These are phyloP conservation scores for Diaphora mendica DNA, from an alignment of 2,888 invertebrate species.

Conservation along the genomic window DNA sequence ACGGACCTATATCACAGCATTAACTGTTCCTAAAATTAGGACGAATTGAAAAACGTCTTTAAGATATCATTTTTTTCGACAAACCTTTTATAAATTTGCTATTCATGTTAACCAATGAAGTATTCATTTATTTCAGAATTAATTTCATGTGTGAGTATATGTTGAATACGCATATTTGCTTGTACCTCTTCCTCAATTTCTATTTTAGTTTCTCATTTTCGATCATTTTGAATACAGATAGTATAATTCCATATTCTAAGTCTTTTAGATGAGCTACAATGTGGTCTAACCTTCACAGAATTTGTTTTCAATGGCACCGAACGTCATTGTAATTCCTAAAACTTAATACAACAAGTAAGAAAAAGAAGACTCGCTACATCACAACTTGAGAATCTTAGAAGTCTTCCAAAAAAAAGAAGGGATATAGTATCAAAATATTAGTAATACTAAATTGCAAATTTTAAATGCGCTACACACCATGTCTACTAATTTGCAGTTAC, in stretches of 20 bases:
- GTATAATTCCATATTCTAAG: background rate
- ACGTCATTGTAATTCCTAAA: background rate
- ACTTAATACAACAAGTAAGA: background rate
- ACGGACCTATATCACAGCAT: conserved; percentile 13
- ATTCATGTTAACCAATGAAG: background rate
- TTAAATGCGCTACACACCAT: background rate
- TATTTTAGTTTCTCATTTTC: background rate
- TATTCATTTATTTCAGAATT: background rate
- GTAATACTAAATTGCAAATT: background rate
- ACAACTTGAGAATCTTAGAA: background rate
- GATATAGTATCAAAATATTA: background rate
- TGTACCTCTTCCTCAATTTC: background rate
- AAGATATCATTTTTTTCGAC: background rate
- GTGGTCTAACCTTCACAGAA: fast-evolving
- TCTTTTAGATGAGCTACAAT: background rate
- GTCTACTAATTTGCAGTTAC: background rate
- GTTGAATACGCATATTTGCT: background rate
- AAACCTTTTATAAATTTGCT: background rate
- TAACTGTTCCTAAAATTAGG: background rate
- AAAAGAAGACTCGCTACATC: background rate
- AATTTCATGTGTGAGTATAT: no score
- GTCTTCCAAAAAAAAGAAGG: background rate
- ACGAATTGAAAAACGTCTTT: background rate
- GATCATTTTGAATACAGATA: background rate
- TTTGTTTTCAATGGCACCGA: background rate